Evolutionary conservation across 2,113 vertebrate genomes (phyloP).

Genomic region (Brienomyrus brachyistius): DNA sequence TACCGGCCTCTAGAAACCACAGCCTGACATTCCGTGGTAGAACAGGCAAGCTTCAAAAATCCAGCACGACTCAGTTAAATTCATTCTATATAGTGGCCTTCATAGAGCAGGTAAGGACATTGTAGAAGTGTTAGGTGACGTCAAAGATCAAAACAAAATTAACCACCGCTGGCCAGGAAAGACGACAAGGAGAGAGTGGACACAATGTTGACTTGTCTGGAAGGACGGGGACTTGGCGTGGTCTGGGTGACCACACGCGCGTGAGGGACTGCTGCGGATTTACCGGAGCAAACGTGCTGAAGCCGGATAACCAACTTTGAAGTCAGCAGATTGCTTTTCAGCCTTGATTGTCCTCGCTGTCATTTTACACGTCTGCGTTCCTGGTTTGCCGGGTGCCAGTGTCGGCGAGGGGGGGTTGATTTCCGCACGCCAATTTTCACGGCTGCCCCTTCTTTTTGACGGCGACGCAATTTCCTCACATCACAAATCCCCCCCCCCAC

Average conservation of each 20-base stretch:
- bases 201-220: not conserved
- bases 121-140: not conserved
- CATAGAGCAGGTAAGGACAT: not conserved
- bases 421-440: constrained; percentile 8
- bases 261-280: not conserved
- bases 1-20: not conserved
- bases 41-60: not conserved
- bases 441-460: constrained; percentile 19
- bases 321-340: not conserved
- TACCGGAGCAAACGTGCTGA: not conserved
- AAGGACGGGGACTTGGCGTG: not conserved
- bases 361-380: constrained; percentile 3
- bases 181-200: not conserved
- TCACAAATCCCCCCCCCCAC: not conserved
- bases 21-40: not conserved
- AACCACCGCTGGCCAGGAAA: not conserved
- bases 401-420: not conserved
- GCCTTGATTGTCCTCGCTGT: constrained; percentile 6
- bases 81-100: not conserved
- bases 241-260: not conserved
- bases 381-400: not conserved
- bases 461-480: constrained; percentile 22
- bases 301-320: not conserved
- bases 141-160: not conserved
- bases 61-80: not conserved